Conservation (phyloP, 2,888 invertebrate species). For the Adelognathus sp. region DNA sequence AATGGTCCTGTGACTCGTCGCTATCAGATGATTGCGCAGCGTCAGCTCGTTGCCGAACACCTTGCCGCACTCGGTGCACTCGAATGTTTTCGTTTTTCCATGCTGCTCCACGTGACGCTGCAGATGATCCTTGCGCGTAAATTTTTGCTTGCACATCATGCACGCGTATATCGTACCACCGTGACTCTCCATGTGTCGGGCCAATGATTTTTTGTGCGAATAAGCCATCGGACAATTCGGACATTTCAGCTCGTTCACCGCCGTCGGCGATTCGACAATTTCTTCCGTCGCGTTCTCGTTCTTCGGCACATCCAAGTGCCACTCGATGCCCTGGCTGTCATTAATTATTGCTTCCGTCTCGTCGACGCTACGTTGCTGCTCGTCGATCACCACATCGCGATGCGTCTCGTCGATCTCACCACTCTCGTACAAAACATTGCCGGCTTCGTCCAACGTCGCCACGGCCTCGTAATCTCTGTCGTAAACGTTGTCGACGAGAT, state of each 20-base stretch:
- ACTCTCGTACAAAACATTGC: conserved; percentile 18
- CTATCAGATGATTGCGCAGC: conserved; percentile 78
- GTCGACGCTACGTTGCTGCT: conserved; percentile 4
- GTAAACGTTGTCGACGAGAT: conserved; percentile 67
- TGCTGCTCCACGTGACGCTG: conserved; percentile 74
- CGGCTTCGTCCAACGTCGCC: conserved; percentile 48
- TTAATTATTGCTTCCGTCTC: neutral
- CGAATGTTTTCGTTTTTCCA: conserved; percentile 67
- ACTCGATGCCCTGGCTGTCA: neutral
- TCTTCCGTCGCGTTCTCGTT: neutral
- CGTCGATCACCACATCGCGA: neutral
- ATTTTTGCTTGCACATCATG: conserved; percentile 72
- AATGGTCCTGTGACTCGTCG: conserved; percentile 77
- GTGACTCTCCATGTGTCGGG: conserved; percentile 70
- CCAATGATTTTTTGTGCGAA: conserved; percentile 66
- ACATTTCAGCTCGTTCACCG: conserved; percentile 66
- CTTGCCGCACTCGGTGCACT: conserved; percentile 77
- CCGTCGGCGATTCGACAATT: conserved; percentile 29
- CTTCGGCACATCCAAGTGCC: conserved; percentile 13
- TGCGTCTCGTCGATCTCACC: conserved; percentile 20
- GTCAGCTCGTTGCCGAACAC: conserved; percentile 77
- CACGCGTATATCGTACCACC: conserved; percentile 66
- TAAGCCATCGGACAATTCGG: conserved; percentile 67
- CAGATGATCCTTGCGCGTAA: conserved; percentile 70
- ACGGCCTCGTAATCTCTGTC: conserved; percentile 46